phyloP scores from a whole-genome alignment of 2,797 vertebrate species.

The Diceros bicornis region DNA sequence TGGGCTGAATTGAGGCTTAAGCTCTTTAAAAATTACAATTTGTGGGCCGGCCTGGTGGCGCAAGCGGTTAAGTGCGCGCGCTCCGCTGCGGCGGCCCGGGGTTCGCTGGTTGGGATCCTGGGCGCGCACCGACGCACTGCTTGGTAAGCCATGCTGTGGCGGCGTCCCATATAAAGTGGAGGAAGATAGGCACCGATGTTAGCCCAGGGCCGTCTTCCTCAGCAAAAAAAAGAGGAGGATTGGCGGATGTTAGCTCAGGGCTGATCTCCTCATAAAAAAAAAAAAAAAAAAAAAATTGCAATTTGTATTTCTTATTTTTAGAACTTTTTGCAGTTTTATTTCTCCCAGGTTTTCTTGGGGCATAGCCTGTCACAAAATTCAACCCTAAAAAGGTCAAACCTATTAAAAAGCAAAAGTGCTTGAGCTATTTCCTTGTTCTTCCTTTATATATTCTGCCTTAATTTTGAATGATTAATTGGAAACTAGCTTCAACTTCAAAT shows the following conservation, averaged over 20 bases:
- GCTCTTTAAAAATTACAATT: conserved; percentile 41
- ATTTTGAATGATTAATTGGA: conserved; percentile 72
- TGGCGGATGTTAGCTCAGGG: too few species aligned
- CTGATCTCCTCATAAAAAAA: too few species aligned
- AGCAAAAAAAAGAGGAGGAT: too few species aligned
- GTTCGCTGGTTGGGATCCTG: too few species aligned
- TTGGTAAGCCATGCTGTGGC: too few species aligned
- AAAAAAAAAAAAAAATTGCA: conserved; percentile 53
- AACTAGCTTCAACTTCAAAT: conserved; percentile 42
- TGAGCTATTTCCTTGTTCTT: conserved; percentile 52
- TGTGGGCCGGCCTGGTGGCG: too few species aligned
- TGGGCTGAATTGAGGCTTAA: conserved; percentile 54
- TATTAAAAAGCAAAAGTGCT: conserved; percentile 77
- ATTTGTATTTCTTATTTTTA: conserved; percentile 72
- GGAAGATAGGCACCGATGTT: too few species aligned
- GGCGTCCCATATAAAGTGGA: too few species aligned
- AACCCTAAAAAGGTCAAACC: conserved; percentile 79
- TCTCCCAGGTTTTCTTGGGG: conserved; percentile 67
- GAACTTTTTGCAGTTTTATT: conserved; percentile 60
- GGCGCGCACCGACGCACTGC: too few species aligned
- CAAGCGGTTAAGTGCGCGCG: too few species aligned
- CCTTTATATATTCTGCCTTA: conserved; percentile 49
- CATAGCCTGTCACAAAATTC: conserved; percentile 71
- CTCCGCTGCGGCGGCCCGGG: too few species aligned
- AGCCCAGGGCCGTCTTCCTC: too few species aligned